These are phyloP conservation scores for Pipistrellus kuhlii DNA, from an alignment of 2,797 vertebrate species.

Conservation along the genomic window DNA sequence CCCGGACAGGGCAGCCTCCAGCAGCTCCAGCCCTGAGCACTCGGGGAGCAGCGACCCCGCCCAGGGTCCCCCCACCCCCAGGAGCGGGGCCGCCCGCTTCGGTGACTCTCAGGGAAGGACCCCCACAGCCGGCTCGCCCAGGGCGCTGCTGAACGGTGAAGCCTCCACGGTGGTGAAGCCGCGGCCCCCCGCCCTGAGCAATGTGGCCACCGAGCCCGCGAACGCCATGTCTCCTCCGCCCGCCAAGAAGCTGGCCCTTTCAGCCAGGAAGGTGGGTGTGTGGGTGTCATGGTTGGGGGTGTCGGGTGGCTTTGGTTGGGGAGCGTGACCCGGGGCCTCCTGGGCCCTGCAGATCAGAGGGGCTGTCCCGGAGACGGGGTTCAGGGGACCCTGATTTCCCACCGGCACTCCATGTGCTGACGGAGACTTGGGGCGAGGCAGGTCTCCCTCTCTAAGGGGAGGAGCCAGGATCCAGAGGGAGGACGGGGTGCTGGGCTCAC, in stretches of 20 bases:
- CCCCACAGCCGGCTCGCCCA: slow-evolving; percentile 73
- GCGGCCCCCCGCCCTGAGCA: slow-evolving; percentile 88
- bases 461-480: accelerated
- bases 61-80: not conserved
- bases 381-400: accelerated
- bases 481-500: accelerated
- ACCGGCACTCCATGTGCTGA: accelerated
- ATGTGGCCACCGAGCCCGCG: slow-evolving; percentile 84
- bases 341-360: accelerated
- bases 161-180: slow-evolving; percentile 87
- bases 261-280: slow-evolving; percentile 94
- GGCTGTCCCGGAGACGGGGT: not conserved
- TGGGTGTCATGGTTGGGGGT: accelerated
- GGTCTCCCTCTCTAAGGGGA: not conserved
- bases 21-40: slow-evolving; percentile 64
- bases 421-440: not conserved
- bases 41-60: slow-evolving; percentile 66
- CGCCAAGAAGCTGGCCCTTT: slow-evolving; percentile 93
- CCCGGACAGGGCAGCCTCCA: not conserved
- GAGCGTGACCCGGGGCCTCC: no score
- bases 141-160: slow-evolving; percentile 80
- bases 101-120: slow-evolving; percentile 78
- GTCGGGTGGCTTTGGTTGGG: not conserved
- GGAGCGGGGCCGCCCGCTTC: not conserved
- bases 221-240: slow-evolving; percentile 93